Evolutionary conservation across 2,888 invertebrate species (phyloP), one percentile per base, ranked within the genome.

Genomic region (Amphimallon solstitiale): DNA sequence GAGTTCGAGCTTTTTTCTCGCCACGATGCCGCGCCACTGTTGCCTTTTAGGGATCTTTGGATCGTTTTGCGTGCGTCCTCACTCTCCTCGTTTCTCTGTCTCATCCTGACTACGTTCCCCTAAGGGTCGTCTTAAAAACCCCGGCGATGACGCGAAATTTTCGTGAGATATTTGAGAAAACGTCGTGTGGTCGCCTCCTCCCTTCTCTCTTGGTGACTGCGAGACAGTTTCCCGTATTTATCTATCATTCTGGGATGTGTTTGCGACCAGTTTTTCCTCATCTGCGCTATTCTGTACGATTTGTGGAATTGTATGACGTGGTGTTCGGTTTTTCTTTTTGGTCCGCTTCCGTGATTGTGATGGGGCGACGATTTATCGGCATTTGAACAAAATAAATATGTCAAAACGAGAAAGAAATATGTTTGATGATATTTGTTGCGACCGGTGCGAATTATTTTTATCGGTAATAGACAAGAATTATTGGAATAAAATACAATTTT

Each of bases 121-220:
- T n/a, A n/a, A n/a, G n/a, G 15, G 6, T 9, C 17, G 34, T 29
- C 29, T 29, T 29, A 51, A 35, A 51, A 51, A 35, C 51, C 17
- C 7, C 14, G 35, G 35, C 51, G 51, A 34, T 35, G 51, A 51
- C 51, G 34, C 35, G 35, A 51, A 49, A 51, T 51, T 51, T 51
- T 51, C 51, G 51, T 51, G 35, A 51, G 35, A 37, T 51, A 51
- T 51, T 51, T 51, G 51, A 15, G 35, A 51, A 51, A 51, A 51
- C 17, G 29, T 51, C 17, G 34, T 17, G 51, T 17, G 51, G 51
- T 51, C 17, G 51, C n/a, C n/a, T n/a, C n/a, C n/a, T n/a, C n/a
- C n/a, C n/a, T n/a, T 51, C 51, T 29, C 29, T 29, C 29, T 29
- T n/a, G n/a, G n/a, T n/a, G 51, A 17, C 15, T 35, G 17, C 35